phyloP scores from a whole-genome alignment of 2,797 vertebrate species.

The Poecilia picta region DNA sequence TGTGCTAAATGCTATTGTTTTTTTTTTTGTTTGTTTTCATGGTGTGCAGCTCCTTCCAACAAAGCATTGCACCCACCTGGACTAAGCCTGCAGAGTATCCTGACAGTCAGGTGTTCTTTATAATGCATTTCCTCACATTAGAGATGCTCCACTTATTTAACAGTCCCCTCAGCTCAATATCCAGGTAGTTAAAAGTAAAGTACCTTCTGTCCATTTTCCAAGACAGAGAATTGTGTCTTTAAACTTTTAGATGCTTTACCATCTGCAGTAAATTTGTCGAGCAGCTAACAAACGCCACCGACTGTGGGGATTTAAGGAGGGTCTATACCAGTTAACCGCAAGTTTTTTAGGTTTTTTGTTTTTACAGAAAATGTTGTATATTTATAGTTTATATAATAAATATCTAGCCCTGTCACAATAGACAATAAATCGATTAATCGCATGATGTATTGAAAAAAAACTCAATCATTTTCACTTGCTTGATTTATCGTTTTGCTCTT shows the following conservation, averaged over 20 bases:
- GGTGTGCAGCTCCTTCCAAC: background rate
- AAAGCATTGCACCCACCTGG: background rate
- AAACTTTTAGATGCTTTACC: constrained; percentile 53
- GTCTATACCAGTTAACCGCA: background rate
- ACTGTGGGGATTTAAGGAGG: background rate
- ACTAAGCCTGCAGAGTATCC: background rate
- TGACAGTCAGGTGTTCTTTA: background rate
- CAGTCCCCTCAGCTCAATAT: constrained; percentile 28
- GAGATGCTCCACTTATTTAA: constrained; percentile 49
- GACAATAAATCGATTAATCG: no score
- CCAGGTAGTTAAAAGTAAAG: constrained; percentile 46
- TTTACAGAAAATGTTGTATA: background rate
- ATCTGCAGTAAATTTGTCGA: constrained; percentile 50
- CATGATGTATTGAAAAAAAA: no score
- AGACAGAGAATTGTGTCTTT: constrained; percentile 32
- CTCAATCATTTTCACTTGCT: no score
- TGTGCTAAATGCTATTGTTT: background rate
- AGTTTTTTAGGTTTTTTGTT: background rate
- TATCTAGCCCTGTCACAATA: no score
- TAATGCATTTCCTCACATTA: constrained; percentile 34
- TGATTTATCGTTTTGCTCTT: no score
- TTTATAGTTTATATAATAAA: no score
- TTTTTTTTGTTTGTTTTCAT: background rate
- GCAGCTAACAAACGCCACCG: background rate
- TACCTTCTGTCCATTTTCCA: constrained; percentile 36